These are phyloP conservation scores for Furcula furcula DNA, from an alignment of 2,888 invertebrate species.

Conservation along the genomic window DNA sequence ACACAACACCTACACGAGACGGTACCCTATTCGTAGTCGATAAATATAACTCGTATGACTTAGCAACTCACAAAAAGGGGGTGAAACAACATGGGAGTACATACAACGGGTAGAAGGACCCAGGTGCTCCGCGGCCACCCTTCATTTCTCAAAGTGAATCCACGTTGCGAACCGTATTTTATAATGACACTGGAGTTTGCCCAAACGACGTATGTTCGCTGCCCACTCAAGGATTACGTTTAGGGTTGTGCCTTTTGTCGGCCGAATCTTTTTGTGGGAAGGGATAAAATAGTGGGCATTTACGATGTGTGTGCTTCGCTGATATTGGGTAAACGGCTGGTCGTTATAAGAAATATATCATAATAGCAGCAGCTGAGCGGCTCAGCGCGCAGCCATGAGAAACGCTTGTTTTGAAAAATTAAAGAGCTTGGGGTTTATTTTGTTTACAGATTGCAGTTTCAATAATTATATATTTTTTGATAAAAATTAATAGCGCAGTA, in stretches of 20 bases:
- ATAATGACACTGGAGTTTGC: conserved; percentile 73
- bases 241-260: conserved; percentile 50
- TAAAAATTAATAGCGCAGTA: no score
- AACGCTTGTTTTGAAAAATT: no score
- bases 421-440: no score
- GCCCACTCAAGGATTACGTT: conserved; percentile 70
- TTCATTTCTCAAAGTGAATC: conserved; percentile 78
- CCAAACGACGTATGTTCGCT: conserved; percentile 69
- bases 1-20: conserved; percentile 5
- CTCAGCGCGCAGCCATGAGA: no score
- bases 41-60: conserved; percentile 49
- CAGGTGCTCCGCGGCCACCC: conserved; percentile 65
- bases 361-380: no score
- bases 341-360: not conserved
- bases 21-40: conserved; percentile 33
- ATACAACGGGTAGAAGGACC: conserved; percentile 46
- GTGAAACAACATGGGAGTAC: conserved; percentile 28
- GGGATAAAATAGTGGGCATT: conserved; percentile 25
- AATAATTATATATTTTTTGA: no score
- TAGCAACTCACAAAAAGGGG: conserved; percentile 46
- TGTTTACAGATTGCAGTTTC: no score
- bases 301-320: conserved; percentile 1
- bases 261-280: conserved; percentile 36
- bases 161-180: conserved; percentile 71
- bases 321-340: conserved; percentile 3